A percentile compares a stretch with the other conserved stretches of the same genome.
Conservation (phyloP, 2,797 vertebrate genomes). For the Cheirogaleus major region DNA sequence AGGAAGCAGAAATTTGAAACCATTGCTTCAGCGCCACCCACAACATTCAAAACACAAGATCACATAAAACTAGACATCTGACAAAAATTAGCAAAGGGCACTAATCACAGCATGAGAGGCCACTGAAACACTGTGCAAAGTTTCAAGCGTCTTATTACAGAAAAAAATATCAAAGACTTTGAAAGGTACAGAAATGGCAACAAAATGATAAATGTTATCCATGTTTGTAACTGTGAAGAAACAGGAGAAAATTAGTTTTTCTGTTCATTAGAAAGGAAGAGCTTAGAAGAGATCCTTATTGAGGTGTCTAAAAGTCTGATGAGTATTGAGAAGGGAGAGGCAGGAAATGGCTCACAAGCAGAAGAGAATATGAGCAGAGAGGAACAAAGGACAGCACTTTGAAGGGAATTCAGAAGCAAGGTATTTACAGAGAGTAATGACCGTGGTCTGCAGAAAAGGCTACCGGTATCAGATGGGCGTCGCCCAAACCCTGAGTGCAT, state of each 20-base stretch:
- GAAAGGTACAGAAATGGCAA: conserved; percentile 28
- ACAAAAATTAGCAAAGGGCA: not conserved
- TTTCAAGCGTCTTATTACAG: conserved; percentile 10
- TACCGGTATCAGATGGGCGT: not conserved
- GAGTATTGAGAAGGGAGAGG: conserved; percentile 12
- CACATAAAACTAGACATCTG: not conserved
- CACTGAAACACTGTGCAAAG: not conserved
- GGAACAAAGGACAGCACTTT: conserved; percentile 43
- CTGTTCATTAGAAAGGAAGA: conserved; percentile 38
- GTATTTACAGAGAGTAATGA: conserved; percentile 46
- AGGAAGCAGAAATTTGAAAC: conserved; percentile 10
- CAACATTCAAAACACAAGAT: not conserved
- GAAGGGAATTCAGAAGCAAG: not conserved
- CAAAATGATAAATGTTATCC: conserved; percentile 18
- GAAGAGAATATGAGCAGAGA: conserved; percentile 29
- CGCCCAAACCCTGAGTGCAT: not conserved
- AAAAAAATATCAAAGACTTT: conserved; percentile 19
- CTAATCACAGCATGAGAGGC: not conserved
- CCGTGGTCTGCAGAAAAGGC: not conserved
- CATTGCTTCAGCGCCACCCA: not conserved
- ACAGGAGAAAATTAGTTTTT: not conserved
- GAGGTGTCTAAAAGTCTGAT: conserved; percentile 30
- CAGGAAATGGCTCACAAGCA: conserved; percentile 49
- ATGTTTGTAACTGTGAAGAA: not conserved
- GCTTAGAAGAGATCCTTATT: conserved; percentile 51